Base-by-base conservation (phyloP, 2,113 vertebrate species). In the Rissa tridactyla region DNA sequence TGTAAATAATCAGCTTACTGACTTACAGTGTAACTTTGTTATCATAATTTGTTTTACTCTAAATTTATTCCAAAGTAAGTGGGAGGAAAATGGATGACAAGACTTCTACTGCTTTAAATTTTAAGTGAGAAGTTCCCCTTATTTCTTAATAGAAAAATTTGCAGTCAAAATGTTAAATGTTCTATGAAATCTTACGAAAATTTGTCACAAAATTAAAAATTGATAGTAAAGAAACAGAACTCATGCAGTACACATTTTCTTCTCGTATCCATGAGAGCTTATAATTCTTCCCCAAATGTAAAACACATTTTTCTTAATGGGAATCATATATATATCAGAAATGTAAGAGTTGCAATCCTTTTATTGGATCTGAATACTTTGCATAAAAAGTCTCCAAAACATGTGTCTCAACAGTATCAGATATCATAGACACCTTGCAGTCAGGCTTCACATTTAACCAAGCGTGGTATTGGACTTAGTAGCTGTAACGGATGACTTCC, bases 201-300 rank as follows among this genome's bases (percentile, higher is more conserved):
- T 30, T 83, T 6, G 5, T 20, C 5, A n/a, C 38, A 86, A 38
- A 76, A 68, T 86, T 66, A 20, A 75, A 84, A 81, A 70, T 64
- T 44, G n/a, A 20, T 51, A 10, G 6, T 54, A 47, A 70, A 15
- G 42, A 61, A 85, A 62, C 10, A 82, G 20, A 69, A 65, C 3
- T 25, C 0, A 0, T 11, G 20, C 7, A 69, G 9, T 5, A 46
- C 3, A 54, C 71, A 9, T 1, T 2, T 65, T 55, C 21, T 60
- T 85, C 9, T 51, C 5, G 8, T 69, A 57, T 36, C 21, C 34
- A 8, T 7, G 23, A 47, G 11, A 42, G 5, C 10, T 73, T 81
- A 16, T 34, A n/a, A 58, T 16, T 66, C 5, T 77, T 77, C 7
- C 21, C 32, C 20, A 88, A 36, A 36, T 15, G 16, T 49, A 21